Conservation (phyloP, 2,888 invertebrate genomes). For the Spisula subtruncata region DNA sequence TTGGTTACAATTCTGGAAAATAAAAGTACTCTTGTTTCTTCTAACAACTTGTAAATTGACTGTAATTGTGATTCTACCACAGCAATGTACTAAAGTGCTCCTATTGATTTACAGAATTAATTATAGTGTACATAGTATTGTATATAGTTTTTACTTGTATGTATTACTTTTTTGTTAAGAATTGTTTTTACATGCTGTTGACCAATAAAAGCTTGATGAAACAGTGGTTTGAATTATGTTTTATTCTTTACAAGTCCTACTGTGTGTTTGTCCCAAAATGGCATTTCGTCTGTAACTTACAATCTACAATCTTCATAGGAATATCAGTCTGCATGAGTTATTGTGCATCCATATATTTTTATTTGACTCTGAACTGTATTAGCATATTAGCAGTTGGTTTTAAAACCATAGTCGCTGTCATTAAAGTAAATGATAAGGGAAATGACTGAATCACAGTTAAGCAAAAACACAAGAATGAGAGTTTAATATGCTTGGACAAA, state of each 20-base stretch:
- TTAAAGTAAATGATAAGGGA: neutral
- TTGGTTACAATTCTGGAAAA: too few species aligned
- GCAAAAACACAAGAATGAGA: too few species aligned
- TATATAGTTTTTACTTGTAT: neutral
- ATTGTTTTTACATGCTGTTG: constrained; percentile 21
- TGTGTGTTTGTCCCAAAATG: neutral
- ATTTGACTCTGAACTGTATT: too few species aligned
- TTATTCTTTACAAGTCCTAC: neutral
- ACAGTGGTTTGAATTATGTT: neutral
- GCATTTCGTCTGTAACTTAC: too few species aligned
- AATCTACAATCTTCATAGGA: too few species aligned
- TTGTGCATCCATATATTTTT: too few species aligned
- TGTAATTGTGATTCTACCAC: too few species aligned
- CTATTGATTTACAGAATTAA: neutral
- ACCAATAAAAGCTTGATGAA: neutral
- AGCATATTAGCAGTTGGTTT: neutral
- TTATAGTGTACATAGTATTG: neutral
- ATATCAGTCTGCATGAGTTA: too few species aligned
- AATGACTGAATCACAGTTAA: neutral
- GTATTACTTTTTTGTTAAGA: neutral
- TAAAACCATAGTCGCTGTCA: neutral
- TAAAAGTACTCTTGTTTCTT: too few species aligned
- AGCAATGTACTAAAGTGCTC: too few species aligned
- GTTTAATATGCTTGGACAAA: too few species aligned
- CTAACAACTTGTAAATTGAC: too few species aligned